phyloP scores from a whole-genome alignment of 2,113 vertebrate genomes.

The Speoplatyrhinus poulsoni region DNA sequence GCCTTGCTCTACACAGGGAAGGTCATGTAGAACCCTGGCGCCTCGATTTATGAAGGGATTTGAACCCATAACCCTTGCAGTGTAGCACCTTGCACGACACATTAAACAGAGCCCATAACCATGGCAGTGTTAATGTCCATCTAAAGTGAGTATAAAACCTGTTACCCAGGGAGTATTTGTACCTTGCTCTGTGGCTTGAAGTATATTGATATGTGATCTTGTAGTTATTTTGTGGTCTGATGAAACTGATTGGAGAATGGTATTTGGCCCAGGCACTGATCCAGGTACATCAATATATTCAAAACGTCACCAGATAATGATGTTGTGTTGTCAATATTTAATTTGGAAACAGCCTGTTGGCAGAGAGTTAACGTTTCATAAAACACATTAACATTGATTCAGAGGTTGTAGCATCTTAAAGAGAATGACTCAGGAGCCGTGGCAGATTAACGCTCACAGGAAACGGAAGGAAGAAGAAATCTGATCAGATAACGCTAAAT shows the following conservation, averaged over 20 bases:
- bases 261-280: not conserved
- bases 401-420: constrained; percentile 41
- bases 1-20: too few species aligned
- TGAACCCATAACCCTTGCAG: too few species aligned
- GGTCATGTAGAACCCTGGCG: too few species aligned
- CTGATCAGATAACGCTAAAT: not conserved
- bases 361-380: constrained; percentile 62
- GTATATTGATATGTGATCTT: too few species aligned
- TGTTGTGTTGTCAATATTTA: constrained; percentile 63
- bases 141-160: too few species aligned
- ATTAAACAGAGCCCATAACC: too few species aligned
- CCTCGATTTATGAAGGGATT: too few species aligned
- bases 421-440: constrained; percentile 34
- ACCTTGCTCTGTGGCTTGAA: too few species aligned
- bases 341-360: constrained; percentile 50
- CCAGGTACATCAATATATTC: constrained; percentile 37
- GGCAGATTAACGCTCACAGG: constrained; percentile 10
- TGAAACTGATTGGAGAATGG: not conserved
- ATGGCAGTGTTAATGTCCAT: too few species aligned
- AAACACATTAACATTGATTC: constrained; percentile 67
- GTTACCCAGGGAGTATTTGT: too few species aligned
- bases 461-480: not conserved
- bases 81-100: too few species aligned
- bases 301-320: constrained; percentile 33
- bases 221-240: not conserved